Base-by-base conservation (phyloP, 2,888 invertebrate genomes). In the Linnaemya vulpina region DNA sequence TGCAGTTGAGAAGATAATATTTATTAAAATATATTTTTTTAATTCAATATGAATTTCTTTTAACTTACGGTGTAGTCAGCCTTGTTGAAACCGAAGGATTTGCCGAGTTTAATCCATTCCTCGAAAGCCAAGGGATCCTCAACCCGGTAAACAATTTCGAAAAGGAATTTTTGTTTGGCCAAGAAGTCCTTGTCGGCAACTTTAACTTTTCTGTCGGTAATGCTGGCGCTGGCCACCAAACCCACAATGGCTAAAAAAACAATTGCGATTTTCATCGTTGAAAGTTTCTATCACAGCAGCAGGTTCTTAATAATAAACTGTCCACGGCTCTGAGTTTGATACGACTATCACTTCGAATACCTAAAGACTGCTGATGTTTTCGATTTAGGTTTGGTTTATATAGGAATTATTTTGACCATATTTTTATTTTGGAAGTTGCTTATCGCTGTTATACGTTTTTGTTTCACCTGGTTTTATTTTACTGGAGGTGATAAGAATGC, bases 181-280 rank as follows among this genome's bases (percentile, higher is more conserved):
- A 40, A 40, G 11, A 40, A 40, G 40, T 40, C 40, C 40, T 40
- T 10, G 11, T 40, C 40, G 11, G 40, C 40, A 40, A 40, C 49
- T 76, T 88, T 82, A 30, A 85, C 73, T 1, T 25, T 58, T n/a
- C 13, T 40, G 40, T 40, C 40, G 40, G 70, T 58, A 74, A 84
- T 71, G 53, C 38, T 71, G 65, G 63, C 74, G 10, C 86, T 86
- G 53, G 89, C 89, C 65, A 83, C 90, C n/a, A n/a, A n/a, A n/a
- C n/a, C n/a, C n/a, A n/a, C n/a, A n/a, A n/a, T n/a, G n/a, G n/a
- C n/a, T n/a, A n/a, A 75, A 78, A 90, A 87, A 85, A 83, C 89
- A 51, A 91, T 83, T 67, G 88, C 90, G 79, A 91, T 80, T 88
- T 90, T 90, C 90, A 90, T 91, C 51, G 25, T 76, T 70, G 77